Base-by-base conservation (phyloP, 92 coral and sea anemone genomes). In the Porites rus region DNA sequence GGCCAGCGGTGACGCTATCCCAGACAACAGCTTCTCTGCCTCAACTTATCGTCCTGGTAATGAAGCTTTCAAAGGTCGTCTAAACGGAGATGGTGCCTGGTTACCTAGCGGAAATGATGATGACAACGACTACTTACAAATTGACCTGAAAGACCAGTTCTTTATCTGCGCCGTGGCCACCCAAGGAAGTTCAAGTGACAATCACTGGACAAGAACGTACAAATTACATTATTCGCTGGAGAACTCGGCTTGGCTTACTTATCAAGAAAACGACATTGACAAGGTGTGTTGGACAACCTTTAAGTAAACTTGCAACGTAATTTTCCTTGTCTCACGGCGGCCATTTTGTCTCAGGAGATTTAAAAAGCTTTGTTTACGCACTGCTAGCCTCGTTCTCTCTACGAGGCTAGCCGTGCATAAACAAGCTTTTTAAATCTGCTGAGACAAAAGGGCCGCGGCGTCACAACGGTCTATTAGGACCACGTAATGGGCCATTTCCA, bases 121-220 rank as follows among this genome's bases (percentile, higher is more conserved):
- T 20, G 0, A 53, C 7, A 19, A 0, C 31, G 87, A 83, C 65
- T 62, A 28, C 56, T 63, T 83, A 3, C 87, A 83, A 74, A 53
- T 83, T 31, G 7, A 83, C 63, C 80, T 83, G n/a, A 46, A 52
- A 12, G 5, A 51, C 52, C 65, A 73, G 54, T 83, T 51, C 63
- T 51, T 75, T 22, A 62, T 83, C 43, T 83, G 87, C 52, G 80
- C 87, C 12, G 80, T 83, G 8, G 87, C 65, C 17, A 83, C 87
- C 18, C 79, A 83, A 53, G 87, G 87, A 61, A 38, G 13, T n/a
- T 51, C 63, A 62, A 8, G 2, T 8, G 59, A 0, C 8, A 17
- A 81, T 70, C 53, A 18, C 2, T 81, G 67, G 77, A 81, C 78
- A 25, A 25, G 5, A 4, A 38, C 65, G 53, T 93, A 90, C 80